Conservation (phyloP, 92 coral and sea anemone species). For the Epizoanthus scotinus region DNA sequence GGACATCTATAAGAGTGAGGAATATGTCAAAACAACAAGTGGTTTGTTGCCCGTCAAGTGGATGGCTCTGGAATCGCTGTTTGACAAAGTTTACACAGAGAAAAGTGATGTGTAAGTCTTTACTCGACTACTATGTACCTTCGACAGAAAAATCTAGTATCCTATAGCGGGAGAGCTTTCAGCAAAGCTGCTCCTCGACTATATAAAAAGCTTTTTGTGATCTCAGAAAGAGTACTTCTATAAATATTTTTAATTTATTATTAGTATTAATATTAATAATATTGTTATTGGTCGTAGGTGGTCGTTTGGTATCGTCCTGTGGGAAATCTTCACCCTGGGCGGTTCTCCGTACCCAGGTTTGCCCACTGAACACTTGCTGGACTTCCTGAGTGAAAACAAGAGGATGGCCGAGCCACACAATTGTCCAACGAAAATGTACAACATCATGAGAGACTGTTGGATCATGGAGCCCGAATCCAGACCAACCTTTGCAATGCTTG, state of each 20-base stretch:
- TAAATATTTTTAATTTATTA: too few relatives aligned
- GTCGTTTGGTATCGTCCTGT: constrained; percentile 78
- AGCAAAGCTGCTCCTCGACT: too few relatives aligned
- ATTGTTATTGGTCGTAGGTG: constrained; percentile 51
- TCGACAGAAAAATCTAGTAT: too few relatives aligned
- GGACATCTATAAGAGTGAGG: constrained; percentile 80
- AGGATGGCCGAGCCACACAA: constrained; percentile 76
- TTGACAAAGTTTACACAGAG: constrained; percentile 78
- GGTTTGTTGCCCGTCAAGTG: constrained; percentile 82
- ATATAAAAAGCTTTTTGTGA: too few relatives aligned
- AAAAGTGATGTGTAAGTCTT: constrained; percentile 92
- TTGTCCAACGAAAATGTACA: constrained; percentile 70
- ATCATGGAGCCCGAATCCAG: constrained; percentile 48
- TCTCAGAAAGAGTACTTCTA: too few relatives aligned
- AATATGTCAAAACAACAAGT: constrained; percentile 80
- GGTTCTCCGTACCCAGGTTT: constrained; percentile 77
- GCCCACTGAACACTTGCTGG: constrained; percentile 69
- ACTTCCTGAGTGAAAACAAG: constrained; percentile 67
- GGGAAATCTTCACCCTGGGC: constrained; percentile 82
- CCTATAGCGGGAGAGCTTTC: too few relatives aligned
- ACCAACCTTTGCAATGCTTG: constrained; percentile 66
- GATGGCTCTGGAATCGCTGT: constrained; percentile 91
- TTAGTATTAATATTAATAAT: background rate
- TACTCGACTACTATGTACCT: too few relatives aligned
- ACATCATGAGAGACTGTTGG: constrained; percentile 83